Evolutionary conservation across 2,888 invertebrate genomes (phyloP).

Genomic region (Pinctada fucata): DNA sequence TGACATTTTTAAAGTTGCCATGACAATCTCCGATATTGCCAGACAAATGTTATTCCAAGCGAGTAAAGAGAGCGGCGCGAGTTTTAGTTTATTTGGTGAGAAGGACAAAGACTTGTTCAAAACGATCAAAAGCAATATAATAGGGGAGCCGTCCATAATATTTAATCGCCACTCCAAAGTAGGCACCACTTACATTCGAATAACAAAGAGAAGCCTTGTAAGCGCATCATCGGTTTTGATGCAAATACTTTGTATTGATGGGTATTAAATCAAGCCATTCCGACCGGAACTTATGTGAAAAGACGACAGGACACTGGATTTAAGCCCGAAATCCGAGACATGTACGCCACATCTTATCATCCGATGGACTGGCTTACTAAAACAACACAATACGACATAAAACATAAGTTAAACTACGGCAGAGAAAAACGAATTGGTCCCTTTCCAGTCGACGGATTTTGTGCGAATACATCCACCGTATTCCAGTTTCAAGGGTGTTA

Average conservation of each 20-base stretch:
- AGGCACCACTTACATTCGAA: too few relatives aligned
- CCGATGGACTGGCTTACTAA: constrained; percentile 30
- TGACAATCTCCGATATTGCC: constrained; percentile 44
- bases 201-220: too few relatives aligned
- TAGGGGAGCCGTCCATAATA: constrained; percentile 9
- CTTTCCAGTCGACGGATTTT: too few relatives aligned
- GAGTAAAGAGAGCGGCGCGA: too few relatives aligned
- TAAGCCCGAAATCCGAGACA: constrained; percentile 1
- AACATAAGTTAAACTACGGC: constrained; percentile 14
- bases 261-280: constrained; percentile 16
- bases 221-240: too few relatives aligned
- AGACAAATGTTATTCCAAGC: constrained; percentile 26
- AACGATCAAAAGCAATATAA: constrained; percentile 7
- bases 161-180: too few relatives aligned
- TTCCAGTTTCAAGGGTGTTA: too few relatives aligned
- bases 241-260: neutral
- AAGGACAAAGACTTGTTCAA: constrained; percentile 13
- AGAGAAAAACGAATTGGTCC: too few relatives aligned
- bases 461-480: too few relatives aligned
- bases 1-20: constrained; percentile 31
- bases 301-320: constrained; percentile 1
- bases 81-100: too few relatives aligned
- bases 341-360: constrained; percentile 9
- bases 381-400: too few relatives aligned
- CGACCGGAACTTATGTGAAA: neutral